Evolutionary conservation across 2,797 vertebrate species (phyloP), one percentile per base, ranked within the genome.

Genomic region (Carapus acus): DNA sequence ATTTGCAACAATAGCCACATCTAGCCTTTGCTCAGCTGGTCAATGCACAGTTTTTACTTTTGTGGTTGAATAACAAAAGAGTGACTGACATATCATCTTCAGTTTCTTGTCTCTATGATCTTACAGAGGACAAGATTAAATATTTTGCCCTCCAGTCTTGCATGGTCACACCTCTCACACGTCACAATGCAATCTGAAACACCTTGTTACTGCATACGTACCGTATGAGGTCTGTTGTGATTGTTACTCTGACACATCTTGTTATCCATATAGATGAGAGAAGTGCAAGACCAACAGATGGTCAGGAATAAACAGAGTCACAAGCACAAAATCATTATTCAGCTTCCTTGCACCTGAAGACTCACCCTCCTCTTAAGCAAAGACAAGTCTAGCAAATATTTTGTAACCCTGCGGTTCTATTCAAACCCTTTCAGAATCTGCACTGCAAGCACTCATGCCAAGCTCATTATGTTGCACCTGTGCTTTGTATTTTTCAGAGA

Each of bases 201-300:
- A 58, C 56, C 78, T 82, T 82, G 80, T 83, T 74, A 82, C 69
- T 68, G 67, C 67, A 62, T 51, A 65, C 15, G 8, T 61, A 53
- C 76, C 83, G 78, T 78, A 76, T 62, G 78, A 75, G 56, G 65
- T 45, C 70, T 65, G 70, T 74, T 79, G 74, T 79, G 65, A 78
- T 76, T 73, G 76, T 71, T 73, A 83, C 83, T 80, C 75, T 57
- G 74, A 80, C 74, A 63, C 71, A 65, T 73, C 83, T 82, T 67
- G 76, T 83, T 81, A 79, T 80, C 79, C 81, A 80, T 77, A 80
- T 76, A 69, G 69, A 84, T 83, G 79, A 82, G 78, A 73, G 50
- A 37, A 59, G 49, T 62, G 67, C 57, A 14, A 68, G 62, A 72
- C 58, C 74, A 69, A 62, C 82, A 85, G 83, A 85, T 86, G 84